These are phyloP conservation scores for Parauchenoglanis ngamensis DNA, from an alignment of 2,797 vertebrate genomes.

Conservation along the genomic window DNA sequence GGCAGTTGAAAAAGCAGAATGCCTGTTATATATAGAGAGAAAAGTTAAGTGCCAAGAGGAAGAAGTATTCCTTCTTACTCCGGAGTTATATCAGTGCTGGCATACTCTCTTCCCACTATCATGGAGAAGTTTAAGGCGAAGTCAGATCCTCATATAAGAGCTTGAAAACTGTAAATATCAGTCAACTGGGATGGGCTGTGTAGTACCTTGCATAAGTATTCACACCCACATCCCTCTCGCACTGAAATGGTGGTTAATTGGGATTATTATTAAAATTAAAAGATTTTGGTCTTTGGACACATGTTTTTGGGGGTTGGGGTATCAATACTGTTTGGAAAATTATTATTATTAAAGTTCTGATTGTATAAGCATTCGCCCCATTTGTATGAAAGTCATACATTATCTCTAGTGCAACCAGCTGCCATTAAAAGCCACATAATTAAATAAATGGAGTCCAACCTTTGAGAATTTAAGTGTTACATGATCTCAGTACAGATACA, in stretches of 20 bases:
- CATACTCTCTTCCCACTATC: background rate
- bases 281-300: background rate
- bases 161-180: background rate
- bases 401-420: background rate
- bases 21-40: background rate
- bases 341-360: background rate
- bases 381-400: background rate
- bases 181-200: background rate
- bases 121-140: background rate
- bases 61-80: background rate
- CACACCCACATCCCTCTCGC: background rate
- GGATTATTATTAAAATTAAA: background rate
- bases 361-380: background rate
- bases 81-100: background rate
- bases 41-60: background rate
- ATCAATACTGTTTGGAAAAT: no score
- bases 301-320: no score
- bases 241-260: background rate
- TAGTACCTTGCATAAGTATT: background rate
- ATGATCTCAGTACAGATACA: background rate
- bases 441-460: background rate
- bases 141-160: background rate
- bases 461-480: background rate
- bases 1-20: background rate
- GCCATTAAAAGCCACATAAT: background rate